Conservation (phyloP, 2,113 vertebrate species). For the Colossoma macropomum region DNA sequence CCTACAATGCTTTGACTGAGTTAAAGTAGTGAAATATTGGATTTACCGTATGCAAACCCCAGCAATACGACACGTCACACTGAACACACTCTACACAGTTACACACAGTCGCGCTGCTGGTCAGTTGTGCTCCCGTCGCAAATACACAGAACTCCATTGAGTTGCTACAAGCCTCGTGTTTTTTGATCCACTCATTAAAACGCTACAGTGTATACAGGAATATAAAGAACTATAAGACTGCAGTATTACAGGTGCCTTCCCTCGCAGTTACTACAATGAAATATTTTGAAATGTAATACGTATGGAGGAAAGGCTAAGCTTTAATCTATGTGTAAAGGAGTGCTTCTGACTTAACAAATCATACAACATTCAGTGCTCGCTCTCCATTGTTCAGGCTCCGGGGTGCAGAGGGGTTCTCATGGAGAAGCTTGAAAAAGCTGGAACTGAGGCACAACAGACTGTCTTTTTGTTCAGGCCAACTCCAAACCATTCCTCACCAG, state of each 20-base stretch:
- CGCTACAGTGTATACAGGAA: constrained; percentile 49
- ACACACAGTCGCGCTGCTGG: constrained; percentile 51
- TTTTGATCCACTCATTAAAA: constrained; percentile 32
- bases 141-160: constrained; percentile 44
- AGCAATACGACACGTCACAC: constrained; percentile 48
- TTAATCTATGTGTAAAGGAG: constrained; percentile 37
- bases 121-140: constrained; percentile 49
- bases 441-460: constrained; percentile 52
- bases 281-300: constrained; percentile 48
- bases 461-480: constrained; percentile 44
- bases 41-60: constrained; percentile 42
- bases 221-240: constrained; percentile 53
- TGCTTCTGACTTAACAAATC: constrained; percentile 29
- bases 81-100: constrained; percentile 40
- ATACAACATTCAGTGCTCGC: constrained; percentile 39
- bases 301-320: constrained; percentile 54
- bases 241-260: constrained; percentile 48
- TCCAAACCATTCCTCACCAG: constrained; percentile 40
- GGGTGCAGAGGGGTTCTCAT: constrained; percentile 30
- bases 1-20: constrained; percentile 41
- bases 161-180: constrained; percentile 47
- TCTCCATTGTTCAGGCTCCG: constrained; percentile 19
- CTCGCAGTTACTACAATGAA: constrained; percentile 41
- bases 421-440: constrained; percentile 41
- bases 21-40: constrained; percentile 19